Base-by-base conservation (phyloP, 2,797 vertebrate species). In the Triplophysa yarkandensis region DNA sequence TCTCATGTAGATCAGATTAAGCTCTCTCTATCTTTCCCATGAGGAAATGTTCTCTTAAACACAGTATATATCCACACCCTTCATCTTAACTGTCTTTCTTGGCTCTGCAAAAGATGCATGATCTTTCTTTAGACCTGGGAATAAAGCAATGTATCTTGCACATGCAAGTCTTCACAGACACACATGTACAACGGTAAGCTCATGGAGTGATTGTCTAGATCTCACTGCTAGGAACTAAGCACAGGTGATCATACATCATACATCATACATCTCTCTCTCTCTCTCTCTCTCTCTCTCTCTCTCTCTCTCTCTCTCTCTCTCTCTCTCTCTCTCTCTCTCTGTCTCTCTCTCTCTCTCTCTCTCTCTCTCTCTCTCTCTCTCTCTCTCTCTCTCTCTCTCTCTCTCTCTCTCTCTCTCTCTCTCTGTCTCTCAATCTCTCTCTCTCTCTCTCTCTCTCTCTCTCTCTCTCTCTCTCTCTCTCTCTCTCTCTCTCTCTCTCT, bases 41-140 rank as follows among this genome's bases (percentile, higher is more conserved):
- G 21, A 77, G 57, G 60, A 71, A 80, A 71, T 78, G 58, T 76
- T 74, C 36, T 44, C 17, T 52, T 36, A 68, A 61, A 55, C 36
- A 61, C 55, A 60, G 46, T 74, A 70, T 32, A 54, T 16, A 77
- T 55, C 74, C 71, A 71, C 68, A 76, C 65, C 19, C 61, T 76
- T 63, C 48, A 78, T 76, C 32, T 62, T 76, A 55, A 65, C 54
- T 65, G 60, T 76, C 70, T 78, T 67, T 16, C 64, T 71, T 82
- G 72, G 69, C 69, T 71, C 27, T 34, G 55, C 14, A 43, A 65
- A 65, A 32, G 63, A 82, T 76, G 52, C 46, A 72, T 62, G 60
- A 70, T 57, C 36, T 62, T 67, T 41, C 30, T 7, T 7, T 50
- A 68, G 66, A 36, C 34, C 41, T 60, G 52, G 66, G 66, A 71